Percentiles rank a stretch among this genome's conserved stretches.
Evolutionary conservation across 2,888 invertebrate genomes (phyloP).

Genomic region (Coelogynopora nodosa): DNA sequence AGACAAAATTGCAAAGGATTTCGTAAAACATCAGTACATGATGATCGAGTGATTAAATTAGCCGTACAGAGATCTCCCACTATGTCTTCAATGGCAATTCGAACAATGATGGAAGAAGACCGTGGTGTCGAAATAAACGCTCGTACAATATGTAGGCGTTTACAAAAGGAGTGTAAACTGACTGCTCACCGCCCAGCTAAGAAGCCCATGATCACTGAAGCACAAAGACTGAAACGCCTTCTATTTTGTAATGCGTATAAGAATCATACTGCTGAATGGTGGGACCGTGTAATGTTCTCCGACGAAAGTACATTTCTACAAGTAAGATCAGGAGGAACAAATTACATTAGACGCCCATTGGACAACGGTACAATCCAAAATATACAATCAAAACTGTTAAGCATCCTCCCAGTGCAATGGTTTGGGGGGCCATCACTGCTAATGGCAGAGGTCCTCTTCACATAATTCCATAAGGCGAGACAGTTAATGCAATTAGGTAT

Average conservation of each 20-base stretch:
- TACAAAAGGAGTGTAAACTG: not conserved
- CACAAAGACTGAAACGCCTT: not conserved
- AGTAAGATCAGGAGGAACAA: not conserved
- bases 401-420: constrained; percentile 6
- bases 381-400: not conserved
- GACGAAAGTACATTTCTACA: constrained; percentile 1
- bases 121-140: not conserved
- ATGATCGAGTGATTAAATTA: not conserved
- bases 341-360: constrained; percentile 16
- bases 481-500: not conserved
- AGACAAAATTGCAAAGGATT: not conserved
- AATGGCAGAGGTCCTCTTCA: constrained; percentile 2
- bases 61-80: not conserved
- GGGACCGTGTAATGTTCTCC: not conserved
- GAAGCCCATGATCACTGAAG: constrained; percentile 1
- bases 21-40: not conserved
- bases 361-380: constrained; percentile 1
- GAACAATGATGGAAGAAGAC: not conserved
- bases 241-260: not conserved
- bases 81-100: not conserved
- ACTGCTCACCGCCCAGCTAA: not conserved
- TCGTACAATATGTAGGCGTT: not conserved
- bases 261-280: not conserved
- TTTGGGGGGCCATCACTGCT: not conserved
- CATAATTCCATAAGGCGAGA: not conserved